Evolutionary conservation across 2,797 vertebrate species (phyloP), one percentile per base, ranked within the genome.

Genomic region (Danio aesculapii): DNA sequence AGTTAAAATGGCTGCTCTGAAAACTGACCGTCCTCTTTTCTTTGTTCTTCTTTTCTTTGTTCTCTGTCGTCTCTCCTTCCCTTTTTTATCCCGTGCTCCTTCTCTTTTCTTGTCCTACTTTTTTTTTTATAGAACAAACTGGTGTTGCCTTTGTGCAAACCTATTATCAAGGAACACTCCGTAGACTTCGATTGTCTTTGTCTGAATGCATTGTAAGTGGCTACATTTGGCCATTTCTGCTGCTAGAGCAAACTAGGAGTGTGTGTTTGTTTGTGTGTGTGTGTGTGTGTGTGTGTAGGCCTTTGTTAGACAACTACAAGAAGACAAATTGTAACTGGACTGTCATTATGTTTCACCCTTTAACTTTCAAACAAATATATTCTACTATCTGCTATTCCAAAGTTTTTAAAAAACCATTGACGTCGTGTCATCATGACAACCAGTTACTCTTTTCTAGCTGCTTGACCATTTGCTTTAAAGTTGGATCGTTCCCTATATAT

Each of bases 141-240:
- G 95, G 91, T 96, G 94, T 95, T 96, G 95, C 92, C 91, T 95
- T 89, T 97, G 94, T 87, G 94, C 95, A 92, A 94, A 95, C 94
- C 80, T 95, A 21, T 93, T 96, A 81, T 95, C 93, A 91, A 93
- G 96, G 94, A 97, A 96, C 84, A 90, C 94, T 87, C 92, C 95
- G 50, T 96, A 95, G 94, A 90, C 89, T 88, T 87, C 86, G 84
- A 89, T 86, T 80, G 77, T 86, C 74, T 85, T 87, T 84, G 77
- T 83, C 83, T 84, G 62, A 41, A 86, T 44, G 85, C 90, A 91
- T 85, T 94, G 95, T 96, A 95, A 96, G 95, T 94, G 91, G 89
- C 91, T 88, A 91, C 90, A 90, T 86, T 89, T 86, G 66, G 88
- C 83, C 72, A 66, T 75, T 43, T 41, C 64, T 77, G 57, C 71